Conservation (phyloP, 2,113 vertebrate species). For the Etia nguti region DNA sequence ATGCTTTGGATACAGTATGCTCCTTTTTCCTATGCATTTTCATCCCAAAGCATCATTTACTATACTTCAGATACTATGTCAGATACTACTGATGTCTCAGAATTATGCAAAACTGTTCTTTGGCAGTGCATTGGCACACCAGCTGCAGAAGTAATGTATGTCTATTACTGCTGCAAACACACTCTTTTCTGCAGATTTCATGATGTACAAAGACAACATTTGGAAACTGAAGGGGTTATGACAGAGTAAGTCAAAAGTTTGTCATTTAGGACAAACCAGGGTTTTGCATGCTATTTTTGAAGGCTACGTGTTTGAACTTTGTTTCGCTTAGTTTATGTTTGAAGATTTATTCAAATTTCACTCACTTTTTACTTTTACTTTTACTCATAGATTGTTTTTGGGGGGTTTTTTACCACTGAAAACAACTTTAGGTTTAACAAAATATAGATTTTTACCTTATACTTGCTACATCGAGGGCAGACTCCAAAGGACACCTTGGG, state of each 20-base stretch:
- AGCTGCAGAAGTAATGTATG: not conserved
- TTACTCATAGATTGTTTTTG: fast-evolving
- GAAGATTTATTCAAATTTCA: not conserved
- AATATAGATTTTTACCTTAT: not conserved
- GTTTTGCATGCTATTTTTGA: not conserved
- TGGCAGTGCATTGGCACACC: not conserved
- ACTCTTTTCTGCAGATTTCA: not conserved
- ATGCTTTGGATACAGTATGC: not conserved
- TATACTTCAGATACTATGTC: not conserved
- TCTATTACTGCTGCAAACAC: not conserved
- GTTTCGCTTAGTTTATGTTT: not conserved
- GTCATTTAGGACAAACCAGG: not conserved
- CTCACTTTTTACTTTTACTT: not conserved
- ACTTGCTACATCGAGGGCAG: not conserved
- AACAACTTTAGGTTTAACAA: not conserved
- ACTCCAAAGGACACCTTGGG: not conserved
- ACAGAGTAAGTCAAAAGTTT: not conserved
- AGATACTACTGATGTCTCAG: not conserved
- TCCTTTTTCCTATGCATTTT: not conserved
- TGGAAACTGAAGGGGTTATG: not conserved
- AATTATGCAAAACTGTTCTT: not conserved
- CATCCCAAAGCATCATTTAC: not conserved
- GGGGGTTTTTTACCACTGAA: not conserved
- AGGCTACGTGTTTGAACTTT: not conserved
- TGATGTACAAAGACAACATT: not conserved